These are phyloP conservation scores for Halocaridina rubra DNA, from an alignment of 2,888 invertebrate species.

Conservation along the genomic window DNA sequence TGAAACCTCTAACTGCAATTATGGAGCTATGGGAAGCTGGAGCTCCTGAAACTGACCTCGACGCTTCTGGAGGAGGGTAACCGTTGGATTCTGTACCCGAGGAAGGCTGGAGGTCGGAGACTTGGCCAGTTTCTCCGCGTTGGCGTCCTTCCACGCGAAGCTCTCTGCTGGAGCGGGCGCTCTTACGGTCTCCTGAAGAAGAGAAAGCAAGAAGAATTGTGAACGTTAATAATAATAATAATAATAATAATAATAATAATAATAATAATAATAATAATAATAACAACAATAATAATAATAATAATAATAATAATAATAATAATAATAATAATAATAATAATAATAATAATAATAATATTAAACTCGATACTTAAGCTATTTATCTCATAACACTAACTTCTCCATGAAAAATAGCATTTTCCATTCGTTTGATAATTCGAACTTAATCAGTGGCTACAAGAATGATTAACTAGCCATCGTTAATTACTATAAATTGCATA, in stretches of 20 bases:
- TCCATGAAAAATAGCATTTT: too few relatives aligned
- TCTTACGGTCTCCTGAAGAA: constrained; percentile 56
- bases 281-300: background rate
- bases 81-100: constrained; percentile 86
- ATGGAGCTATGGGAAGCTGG: too few relatives aligned
- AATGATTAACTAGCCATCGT: too few relatives aligned
- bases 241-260: background rate
- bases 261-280: background rate
- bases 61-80: constrained; percentile 87
- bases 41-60: constrained; percentile 83
- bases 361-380: too few relatives aligned
- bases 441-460: too few relatives aligned
- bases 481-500: too few relatives aligned
- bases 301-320: background rate
- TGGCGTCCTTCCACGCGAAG: constrained; percentile 60
- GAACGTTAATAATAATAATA: background rate
- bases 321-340: background rate
- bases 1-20: too few relatives aligned
- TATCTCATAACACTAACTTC: too few relatives aligned
- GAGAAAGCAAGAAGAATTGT: too few relatives aligned
- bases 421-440: too few relatives aligned
- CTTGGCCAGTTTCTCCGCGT: constrained; percentile 47
- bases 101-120: constrained; percentile 72
- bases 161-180: constrained; percentile 54
- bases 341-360: background rate